Evolutionary conservation across 2,797 vertebrate species (phyloP).

Genomic region (Chaunax sp.): DNA sequence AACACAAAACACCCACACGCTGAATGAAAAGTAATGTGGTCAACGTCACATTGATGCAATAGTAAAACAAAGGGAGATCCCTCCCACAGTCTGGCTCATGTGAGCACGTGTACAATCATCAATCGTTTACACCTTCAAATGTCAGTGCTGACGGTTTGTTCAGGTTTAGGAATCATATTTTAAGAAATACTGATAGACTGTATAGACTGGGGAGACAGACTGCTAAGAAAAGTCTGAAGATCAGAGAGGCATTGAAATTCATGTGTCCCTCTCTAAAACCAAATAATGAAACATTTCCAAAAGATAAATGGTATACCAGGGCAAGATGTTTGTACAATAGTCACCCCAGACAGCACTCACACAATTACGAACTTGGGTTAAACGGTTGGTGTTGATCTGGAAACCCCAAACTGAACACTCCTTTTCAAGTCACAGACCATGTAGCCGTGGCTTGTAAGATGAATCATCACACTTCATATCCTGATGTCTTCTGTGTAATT

Average conservation of each 20-base stretch:
- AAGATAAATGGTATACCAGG: background rate
- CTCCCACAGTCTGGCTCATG: background rate
- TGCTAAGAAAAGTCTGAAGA: background rate
- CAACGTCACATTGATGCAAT: background rate
- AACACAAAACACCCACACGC: background rate
- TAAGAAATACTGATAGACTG: background rate
- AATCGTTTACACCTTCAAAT: background rate
- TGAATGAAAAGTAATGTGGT: background rate
- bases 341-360: background rate
- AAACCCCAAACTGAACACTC: no score
- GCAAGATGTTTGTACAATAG: background rate
- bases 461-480: background rate
- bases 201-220: background rate
- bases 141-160: background rate
- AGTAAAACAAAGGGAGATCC: background rate
- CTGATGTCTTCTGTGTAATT: no score
- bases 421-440: background rate
- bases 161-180: conserved; percentile 7
- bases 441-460: background rate
- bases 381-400: no score
- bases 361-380: background rate
- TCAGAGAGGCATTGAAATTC: background rate
- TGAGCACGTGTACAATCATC: conserved; percentile 7
- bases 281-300: background rate
- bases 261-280: background rate